phyloP scores from a whole-genome alignment of 37 sponge, comb jelly and placozoan genomes.

The Crambe crambe region DNA sequence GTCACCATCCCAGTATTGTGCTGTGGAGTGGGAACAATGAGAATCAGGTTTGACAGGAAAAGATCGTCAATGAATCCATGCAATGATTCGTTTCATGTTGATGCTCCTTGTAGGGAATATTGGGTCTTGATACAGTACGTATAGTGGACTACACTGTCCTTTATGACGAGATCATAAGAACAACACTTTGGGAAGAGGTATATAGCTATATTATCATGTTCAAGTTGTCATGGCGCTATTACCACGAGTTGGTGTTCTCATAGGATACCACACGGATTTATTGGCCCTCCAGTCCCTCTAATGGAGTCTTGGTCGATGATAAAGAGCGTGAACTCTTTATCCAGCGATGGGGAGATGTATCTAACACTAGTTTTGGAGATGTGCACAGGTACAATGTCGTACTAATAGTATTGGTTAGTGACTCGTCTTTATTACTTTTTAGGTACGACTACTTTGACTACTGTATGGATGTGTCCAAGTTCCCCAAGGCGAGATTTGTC shows the following conservation, averaged over 20 bases:
- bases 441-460: constrained; percentile 87
- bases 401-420: neutral
- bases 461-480: constrained; percentile 84
- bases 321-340: constrained; percentile 45
- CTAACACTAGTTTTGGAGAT: constrained; percentile 79
- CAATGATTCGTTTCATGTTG: neutral
- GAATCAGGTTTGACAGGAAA: constrained; percentile 68
- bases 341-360: constrained; percentile 87
- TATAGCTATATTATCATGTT: neutral
- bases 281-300: constrained; percentile 95
- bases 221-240: neutral
- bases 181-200: constrained; percentile 75
- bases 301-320: constrained; percentile 74
- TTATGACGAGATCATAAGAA: constrained; percentile 73
- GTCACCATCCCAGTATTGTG: constrained; percentile 84
- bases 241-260: neutral
- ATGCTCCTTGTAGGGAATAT: constrained; percentile 20
- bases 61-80: neutral
- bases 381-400: constrained; percentile 68
- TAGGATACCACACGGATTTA: constrained; percentile 81
- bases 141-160: constrained; percentile 83
- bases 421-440: neutral
- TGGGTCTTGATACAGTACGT: constrained; percentile 3
- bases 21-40: constrained; percentile 99
- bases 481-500: constrained; percentile 92